phyloP scores from a whole-genome alignment of 2,797 vertebrate genomes.

The Intellagama lesueurii region DNA sequence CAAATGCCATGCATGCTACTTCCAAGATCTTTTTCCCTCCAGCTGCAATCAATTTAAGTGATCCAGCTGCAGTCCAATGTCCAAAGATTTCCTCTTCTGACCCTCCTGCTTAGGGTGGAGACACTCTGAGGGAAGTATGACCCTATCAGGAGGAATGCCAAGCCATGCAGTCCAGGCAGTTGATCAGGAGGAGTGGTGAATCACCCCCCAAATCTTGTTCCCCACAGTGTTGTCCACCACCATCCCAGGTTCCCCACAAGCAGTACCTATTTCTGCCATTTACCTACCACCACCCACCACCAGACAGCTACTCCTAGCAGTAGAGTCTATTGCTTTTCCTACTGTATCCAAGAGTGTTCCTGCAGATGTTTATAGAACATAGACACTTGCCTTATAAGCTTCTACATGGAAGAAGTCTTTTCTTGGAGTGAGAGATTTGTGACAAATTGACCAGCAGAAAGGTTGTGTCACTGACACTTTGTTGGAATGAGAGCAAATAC shows the following conservation, averaged over 20 bases:
- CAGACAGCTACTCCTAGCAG: no score
- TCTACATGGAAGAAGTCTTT: not conserved
- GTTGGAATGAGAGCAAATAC: not conserved
- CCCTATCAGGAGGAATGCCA: not conserved
- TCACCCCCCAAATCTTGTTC: not conserved
- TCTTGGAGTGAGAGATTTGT: not conserved
- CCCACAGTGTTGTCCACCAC: not conserved
- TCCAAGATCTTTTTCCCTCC: not conserved
- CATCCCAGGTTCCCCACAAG: not conserved
- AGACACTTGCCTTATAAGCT: not conserved
- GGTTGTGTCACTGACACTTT: not conserved
- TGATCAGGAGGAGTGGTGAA: not conserved
- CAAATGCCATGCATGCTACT: not conserved
- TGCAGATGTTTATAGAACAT: not conserved
- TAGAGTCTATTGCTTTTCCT: not conserved
- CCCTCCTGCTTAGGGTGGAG: no score
- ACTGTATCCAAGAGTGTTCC: not conserved
- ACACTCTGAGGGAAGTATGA: not conserved
- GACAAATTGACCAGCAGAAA: not conserved
- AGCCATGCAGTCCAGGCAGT: no score
- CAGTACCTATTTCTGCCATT: not conserved
- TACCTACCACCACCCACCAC: no score
- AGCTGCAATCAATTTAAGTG: not conserved
- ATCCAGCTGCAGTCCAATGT: not conserved
- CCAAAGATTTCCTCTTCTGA: not conserved